Evolutionary conservation across 2,888 invertebrate genomes (phyloP).

Genomic region (Elegia similella): DNA sequence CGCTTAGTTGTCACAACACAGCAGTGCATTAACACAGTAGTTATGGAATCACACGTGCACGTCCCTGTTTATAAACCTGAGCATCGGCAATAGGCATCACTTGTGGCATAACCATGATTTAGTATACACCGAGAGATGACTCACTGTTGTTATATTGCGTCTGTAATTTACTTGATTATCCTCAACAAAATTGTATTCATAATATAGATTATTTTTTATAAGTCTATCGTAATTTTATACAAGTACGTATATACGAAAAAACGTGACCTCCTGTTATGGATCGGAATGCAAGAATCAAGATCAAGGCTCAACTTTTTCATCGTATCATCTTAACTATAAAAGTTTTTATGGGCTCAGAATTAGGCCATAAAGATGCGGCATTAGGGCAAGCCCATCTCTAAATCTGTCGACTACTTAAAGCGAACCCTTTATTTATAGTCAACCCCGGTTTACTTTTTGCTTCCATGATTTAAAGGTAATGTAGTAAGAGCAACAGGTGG

Average conservation of each 20-base stretch:
- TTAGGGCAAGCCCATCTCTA: constrained; percentile 31
- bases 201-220: not conserved
- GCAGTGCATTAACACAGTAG: not conserved
- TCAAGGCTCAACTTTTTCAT: constrained; percentile 3
- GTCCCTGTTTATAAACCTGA: constrained; percentile 18
- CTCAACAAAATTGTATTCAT: not conserved
- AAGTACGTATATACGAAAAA: not conserved
- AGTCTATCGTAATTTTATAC: not conserved
- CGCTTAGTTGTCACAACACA: constrained; percentile 18
- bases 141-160: not conserved
- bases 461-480: constrained; percentile 52
- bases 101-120: constrained; percentile 4
- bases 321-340: constrained; percentile 4
- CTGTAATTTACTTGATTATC: constrained; percentile 2
- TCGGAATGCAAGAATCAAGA: constrained; percentile 1
- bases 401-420: constrained; percentile 46
- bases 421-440: constrained; percentile 52
- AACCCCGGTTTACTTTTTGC: constrained; percentile 48
- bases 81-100: not conserved
- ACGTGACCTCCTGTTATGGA: not conserved
- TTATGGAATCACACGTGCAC: not conserved
- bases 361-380: constrained; percentile 24
- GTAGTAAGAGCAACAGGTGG: constrained; percentile 53
- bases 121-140: not conserved
- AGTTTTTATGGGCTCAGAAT: constrained; percentile 16